These are phyloP conservation scores for Sebastes kiyomatsui DNA, from an alignment of 2,797 vertebrate genomes.

Conservation along the genomic window DNA sequence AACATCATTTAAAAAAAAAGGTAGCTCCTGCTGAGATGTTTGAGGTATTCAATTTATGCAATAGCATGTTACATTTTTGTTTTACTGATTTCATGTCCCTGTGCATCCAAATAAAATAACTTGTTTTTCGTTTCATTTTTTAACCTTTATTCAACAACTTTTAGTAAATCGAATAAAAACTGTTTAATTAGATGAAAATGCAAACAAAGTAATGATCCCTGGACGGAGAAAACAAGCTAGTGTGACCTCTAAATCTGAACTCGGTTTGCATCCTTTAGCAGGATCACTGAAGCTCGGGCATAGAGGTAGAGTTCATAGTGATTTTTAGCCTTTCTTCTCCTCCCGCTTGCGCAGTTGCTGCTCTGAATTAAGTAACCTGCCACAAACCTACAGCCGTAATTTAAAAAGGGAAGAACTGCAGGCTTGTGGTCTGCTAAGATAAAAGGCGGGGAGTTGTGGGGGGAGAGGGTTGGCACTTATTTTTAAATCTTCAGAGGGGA, in stretches of 20 bases:
- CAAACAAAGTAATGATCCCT: background rate
- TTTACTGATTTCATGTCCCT: background rate
- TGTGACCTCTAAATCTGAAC: background rate
- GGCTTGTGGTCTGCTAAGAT: slow-evolving; percentile 56
- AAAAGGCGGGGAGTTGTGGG: slow-evolving; percentile 26
- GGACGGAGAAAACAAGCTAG: background rate
- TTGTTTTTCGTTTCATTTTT: no score
- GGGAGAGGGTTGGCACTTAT: slow-evolving; percentile 38
- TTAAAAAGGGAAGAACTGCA: slow-evolving; percentile 26
- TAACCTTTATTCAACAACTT: background rate
- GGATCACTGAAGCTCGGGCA: background rate
- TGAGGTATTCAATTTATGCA: no score
- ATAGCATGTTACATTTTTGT: background rate
- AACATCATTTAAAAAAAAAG: no score
- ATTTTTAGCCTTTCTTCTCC: slow-evolving; percentile 6
- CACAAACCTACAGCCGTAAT: slow-evolving; percentile 56
- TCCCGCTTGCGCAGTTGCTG: background rate
- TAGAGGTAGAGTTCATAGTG: background rate
- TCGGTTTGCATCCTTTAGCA: background rate
- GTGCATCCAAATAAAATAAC: background rate
- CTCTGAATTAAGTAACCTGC: slow-evolving; percentile 39
- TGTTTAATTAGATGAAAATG: background rate
- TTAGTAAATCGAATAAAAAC: background rate
- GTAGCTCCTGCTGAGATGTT: no score
- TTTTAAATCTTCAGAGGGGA: slow-evolving; percentile 65